Evolutionary conservation across 2,888 invertebrate species (phyloP).

Genomic region (Erebia epiphron): DNA sequence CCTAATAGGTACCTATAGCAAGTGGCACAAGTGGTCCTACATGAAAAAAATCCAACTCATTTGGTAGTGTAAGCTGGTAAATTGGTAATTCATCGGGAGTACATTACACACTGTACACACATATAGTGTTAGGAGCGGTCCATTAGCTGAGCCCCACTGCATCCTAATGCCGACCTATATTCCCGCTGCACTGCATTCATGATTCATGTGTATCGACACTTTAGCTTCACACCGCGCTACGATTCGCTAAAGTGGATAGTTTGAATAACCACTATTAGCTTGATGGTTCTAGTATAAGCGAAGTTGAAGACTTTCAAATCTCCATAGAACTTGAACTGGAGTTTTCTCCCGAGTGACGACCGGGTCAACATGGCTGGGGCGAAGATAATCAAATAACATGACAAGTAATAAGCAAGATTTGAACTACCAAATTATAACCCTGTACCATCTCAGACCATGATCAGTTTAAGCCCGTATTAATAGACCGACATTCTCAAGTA

Average conservation of each 20-base stretch:
- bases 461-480: no score
- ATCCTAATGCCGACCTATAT: slow-evolving; percentile 36
- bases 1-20: neutral
- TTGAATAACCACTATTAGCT: slow-evolving; percentile 7
- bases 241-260: slow-evolving; percentile 5
- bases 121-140: slow-evolving; percentile 22
- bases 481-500: no score
- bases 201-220: slow-evolving; percentile 18
- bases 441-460: no score
- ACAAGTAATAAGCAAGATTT: no score
- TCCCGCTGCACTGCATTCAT: slow-evolving; percentile 20
- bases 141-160: slow-evolving; percentile 22
- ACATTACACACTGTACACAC: neutral
- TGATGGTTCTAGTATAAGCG: neutral
- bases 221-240: slow-evolving; percentile 3
- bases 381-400: no score
- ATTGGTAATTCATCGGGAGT: neutral
- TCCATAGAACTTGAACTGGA: no score
- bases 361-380: no score
- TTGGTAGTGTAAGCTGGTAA: neutral
- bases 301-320: no score
- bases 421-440: no score
- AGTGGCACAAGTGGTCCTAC: neutral
- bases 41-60: no score
- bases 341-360: no score